These are phyloP conservation scores for Chymomyza costata DNA, from an alignment of 1,140 invertebrate species.

Conservation along the genomic window DNA sequence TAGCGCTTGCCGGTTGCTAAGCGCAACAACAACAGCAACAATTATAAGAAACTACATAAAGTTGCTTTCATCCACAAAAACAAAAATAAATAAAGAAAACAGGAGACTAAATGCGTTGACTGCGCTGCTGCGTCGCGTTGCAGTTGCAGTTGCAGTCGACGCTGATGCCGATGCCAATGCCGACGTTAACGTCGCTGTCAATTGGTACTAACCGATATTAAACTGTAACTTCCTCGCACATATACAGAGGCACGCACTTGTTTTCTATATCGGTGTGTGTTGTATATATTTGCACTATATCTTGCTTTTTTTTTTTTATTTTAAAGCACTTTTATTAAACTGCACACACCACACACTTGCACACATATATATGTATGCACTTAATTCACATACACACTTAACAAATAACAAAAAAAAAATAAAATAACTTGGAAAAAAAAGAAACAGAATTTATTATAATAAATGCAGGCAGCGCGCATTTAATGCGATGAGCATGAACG, in stretches of 20 bases:
- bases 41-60: no score
- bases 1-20: no score
- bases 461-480: constrained; percentile 16
- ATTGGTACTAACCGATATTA: constrained; percentile 67
- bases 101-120: no score
- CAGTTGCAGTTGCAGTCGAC: no score
- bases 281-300: no score
- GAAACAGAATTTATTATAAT: constrained; percentile 4
- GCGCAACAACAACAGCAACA: no score
- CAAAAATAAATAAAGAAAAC: no score
- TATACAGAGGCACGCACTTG: constrained; percentile 13
- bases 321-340: no score
- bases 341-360: constrained; percentile 66
- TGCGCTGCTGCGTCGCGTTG: no score
- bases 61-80: no score
- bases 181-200: constrained; percentile 40
- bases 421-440: constrained; percentile 5
- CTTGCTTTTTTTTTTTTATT: no score
- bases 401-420: constrained; percentile 16
- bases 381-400: constrained; percentile 32
- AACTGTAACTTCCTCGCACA: constrained; percentile 64
- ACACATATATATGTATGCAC: constrained; percentile 18
- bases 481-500: constrained; percentile 14
- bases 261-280: no score
- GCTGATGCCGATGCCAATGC: constrained; percentile 19